A percentile compares a stretch with the other conserved stretches of the same genome.
phyloP scores from a whole-genome alignment of 2,888 invertebrate genomes.

The Panorpa germanica region DNA sequence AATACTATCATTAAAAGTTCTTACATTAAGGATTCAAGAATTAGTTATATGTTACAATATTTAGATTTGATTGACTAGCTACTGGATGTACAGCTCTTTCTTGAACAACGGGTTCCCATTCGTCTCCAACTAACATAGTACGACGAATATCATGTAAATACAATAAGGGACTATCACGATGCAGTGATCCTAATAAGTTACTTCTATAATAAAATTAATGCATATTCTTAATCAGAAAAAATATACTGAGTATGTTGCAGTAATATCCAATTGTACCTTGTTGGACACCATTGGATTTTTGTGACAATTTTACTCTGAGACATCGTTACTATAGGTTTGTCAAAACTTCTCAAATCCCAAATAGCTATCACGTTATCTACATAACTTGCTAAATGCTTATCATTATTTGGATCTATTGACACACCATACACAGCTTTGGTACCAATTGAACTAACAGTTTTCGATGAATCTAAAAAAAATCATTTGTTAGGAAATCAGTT shows the following conservation, averaged over 20 bases:
- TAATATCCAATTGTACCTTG: constrained; percentile 34
- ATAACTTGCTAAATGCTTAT: constrained; percentile 67
- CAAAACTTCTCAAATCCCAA: constrained; percentile 79
- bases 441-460: constrained; percentile 36
- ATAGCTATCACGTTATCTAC: constrained; percentile 63
- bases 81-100: constrained; percentile 55
- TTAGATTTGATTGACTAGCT: too few relatives aligned
- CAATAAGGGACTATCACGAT: constrained; percentile 56
- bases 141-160: constrained; percentile 76
- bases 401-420: constrained; percentile 56
- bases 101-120: constrained; percentile 55
- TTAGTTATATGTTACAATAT: too few relatives aligned
- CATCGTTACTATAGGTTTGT: constrained; percentile 60
- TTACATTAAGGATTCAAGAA: too few relatives aligned
- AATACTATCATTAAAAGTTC: too few relatives aligned
- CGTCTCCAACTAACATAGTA: constrained; percentile 42
- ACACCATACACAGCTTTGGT: constrained; percentile 76
- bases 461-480: constrained; percentile 34
- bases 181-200: constrained; percentile 49
- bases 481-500: constrained; percentile 2
- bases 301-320: constrained; percentile 47
- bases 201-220: constrained; percentile 2
- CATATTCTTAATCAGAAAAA: constrained; percentile 16
- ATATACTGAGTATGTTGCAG: neutral
- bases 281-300: constrained; percentile 78